These are phyloP conservation scores for Orgyia antiqua DNA, from an alignment of 2,888 invertebrate genomes.

Conservation along the genomic window DNA sequence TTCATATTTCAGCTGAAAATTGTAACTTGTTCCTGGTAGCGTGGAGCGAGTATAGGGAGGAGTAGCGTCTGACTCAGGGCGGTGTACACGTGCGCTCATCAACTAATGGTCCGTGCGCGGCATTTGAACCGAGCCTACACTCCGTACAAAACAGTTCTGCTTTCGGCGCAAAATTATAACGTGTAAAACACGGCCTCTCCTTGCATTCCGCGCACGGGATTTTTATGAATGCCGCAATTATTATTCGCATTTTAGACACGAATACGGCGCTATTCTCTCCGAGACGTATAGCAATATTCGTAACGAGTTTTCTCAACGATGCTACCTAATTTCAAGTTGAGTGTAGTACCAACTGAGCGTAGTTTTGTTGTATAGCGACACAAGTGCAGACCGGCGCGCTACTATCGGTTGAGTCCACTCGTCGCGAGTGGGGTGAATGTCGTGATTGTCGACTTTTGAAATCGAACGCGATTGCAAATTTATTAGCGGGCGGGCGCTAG, in stretches of 20 bases:
- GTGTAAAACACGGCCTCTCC: constrained; percentile 75
- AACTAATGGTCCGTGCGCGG: constrained; percentile 79
- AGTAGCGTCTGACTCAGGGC: constrained; percentile 50
- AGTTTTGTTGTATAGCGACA: constrained; percentile 29
- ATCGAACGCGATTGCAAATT: constrained; percentile 74
- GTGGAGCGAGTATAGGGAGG: constrained; percentile 41
- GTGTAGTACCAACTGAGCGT: constrained; percentile 42
- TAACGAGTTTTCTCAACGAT: constrained; percentile 74
- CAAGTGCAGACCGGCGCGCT: constrained; percentile 19
- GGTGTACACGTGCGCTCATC: constrained; percentile 73
- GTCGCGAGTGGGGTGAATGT: constrained; percentile 39
- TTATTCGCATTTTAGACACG: constrained; percentile 77
- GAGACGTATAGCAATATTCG: constrained; percentile 75
- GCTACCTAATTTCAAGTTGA: constrained; percentile 71
- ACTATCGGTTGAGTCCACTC: constrained; percentile 43
- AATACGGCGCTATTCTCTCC: constrained; percentile 71
- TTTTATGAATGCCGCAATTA: constrained; percentile 75
- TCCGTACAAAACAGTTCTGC: constrained; percentile 44
- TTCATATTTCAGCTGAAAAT: constrained; percentile 73
- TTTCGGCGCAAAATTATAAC: constrained; percentile 76
- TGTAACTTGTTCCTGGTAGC: constrained; percentile 54
- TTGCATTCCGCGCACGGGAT: constrained; percentile 73
- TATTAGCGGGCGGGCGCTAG: constrained; percentile 65
- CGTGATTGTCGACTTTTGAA: constrained; percentile 43
- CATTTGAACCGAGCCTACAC: constrained; percentile 76